These are phyloP conservation scores for Cantharis lateralis DNA, from an alignment of 2,888 invertebrate species.

Conservation along the genomic window DNA sequence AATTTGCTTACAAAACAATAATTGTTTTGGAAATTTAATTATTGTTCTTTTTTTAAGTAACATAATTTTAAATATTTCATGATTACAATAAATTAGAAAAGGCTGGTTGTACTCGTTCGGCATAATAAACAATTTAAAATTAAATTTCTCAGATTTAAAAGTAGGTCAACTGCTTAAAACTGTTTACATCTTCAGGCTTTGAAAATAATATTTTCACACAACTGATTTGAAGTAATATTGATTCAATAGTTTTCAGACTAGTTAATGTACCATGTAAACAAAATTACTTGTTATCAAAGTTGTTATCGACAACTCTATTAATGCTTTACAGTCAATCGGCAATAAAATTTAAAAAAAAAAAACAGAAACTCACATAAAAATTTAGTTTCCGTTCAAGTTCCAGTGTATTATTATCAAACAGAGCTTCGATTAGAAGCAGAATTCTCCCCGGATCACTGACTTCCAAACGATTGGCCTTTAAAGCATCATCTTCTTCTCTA, in stretches of 20 bases:
- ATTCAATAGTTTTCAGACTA: background rate
- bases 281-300: background rate
- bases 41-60: too few species aligned
- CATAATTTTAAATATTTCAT: background rate
- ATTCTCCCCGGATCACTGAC: conserved; percentile 63
- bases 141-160: background rate
- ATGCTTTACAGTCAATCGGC: background rate
- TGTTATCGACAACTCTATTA: background rate
- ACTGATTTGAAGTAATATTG: background rate
- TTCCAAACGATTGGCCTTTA: conserved; percentile 50
- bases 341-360: background rate
- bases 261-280: background rate
- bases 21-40: too few species aligned
- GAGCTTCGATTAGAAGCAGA: conserved; percentile 59
- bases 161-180: background rate
- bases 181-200: background rate
- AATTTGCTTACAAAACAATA: too few species aligned
- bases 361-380: conserved; percentile 60
- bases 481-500: conserved; percentile 14
- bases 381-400: conserved; percentile 65
- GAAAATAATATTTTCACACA: background rate
- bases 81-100: background rate
- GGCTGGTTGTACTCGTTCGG: too few species aligned
- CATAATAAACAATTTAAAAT: background rate
- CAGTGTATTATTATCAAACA: conserved; percentile 58